Percentiles rank a stretch among this genome's conserved stretches.
Conservation (phyloP, 2,797 vertebrate species). For the Tamandua tetradactyla region DNA sequence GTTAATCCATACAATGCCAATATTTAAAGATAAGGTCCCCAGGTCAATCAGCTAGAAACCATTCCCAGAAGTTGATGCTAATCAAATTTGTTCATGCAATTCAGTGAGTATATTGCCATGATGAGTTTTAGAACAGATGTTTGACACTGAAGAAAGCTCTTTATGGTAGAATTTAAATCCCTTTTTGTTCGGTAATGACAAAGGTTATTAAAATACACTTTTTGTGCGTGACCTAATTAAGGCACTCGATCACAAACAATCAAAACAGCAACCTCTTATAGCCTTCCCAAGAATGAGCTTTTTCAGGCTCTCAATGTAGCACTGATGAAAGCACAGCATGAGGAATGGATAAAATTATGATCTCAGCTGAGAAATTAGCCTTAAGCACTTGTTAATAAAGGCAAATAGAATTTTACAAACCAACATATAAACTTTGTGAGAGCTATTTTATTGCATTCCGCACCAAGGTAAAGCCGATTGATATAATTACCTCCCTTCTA, state of each 20-base stretch:
- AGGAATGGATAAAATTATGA: conserved; percentile 82
- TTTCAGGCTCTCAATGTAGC: conserved; percentile 65
- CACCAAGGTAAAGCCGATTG: conserved; percentile 71
- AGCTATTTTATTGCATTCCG: conserved; percentile 79
- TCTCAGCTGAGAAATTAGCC: conserved; percentile 81
- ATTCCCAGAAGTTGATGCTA: conserved; percentile 84
- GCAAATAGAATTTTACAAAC: conserved; percentile 84
- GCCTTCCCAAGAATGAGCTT: conserved; percentile 59
- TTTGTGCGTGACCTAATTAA: conserved; percentile 82
- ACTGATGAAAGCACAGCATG: conserved; percentile 78
- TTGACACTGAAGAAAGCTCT: conserved; percentile 74
- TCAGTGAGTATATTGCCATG: conserved; percentile 77
- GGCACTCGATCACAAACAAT: conserved; percentile 80
- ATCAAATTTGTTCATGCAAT: conserved; percentile 84
- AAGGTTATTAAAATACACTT: conserved; percentile 83
- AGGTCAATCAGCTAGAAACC: conserved; percentile 85
- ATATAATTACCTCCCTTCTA: conserved; percentile 74
- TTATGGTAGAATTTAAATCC: conserved; percentile 80
- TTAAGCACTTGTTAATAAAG: conserved; percentile 82
- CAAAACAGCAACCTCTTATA: conserved; percentile 60
- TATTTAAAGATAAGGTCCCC: conserved; percentile 82
- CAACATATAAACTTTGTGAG: conserved; percentile 74
- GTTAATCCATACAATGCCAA: conserved; percentile 81
- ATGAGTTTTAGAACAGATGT: conserved; percentile 84
- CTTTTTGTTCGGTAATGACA: conserved; percentile 76